A percentile compares a stretch with the other conserved stretches of the same genome.
These are phyloP conservation scores for Apogon talboti DNA, from an alignment of 2,797 vertebrate genomes.

Conservation along the genomic window DNA sequence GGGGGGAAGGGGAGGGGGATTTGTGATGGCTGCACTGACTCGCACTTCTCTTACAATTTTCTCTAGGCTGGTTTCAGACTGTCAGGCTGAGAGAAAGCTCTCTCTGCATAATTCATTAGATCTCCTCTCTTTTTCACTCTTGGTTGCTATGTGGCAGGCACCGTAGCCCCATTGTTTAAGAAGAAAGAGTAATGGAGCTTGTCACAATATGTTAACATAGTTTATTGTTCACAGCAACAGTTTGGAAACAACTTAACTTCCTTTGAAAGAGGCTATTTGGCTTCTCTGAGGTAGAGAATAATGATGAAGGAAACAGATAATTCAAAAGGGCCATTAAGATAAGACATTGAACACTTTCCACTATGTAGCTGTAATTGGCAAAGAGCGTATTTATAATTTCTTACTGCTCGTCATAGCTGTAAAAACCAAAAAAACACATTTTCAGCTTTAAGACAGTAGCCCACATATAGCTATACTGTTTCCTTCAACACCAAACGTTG, in stretches of 20 bases:
- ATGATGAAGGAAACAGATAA: slow-evolving; percentile 40
- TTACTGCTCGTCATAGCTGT: slow-evolving; percentile 27
- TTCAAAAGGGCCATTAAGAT: slow-evolving; percentile 34
- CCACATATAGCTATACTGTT: slow-evolving; percentile 24
- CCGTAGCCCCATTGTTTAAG: slow-evolving; percentile 70
- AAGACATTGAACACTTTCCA: slow-evolving; percentile 32
- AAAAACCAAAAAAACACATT: slow-evolving; percentile 17
- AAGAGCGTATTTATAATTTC: slow-evolving; percentile 33
- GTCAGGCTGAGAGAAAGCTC: slow-evolving; percentile 78
- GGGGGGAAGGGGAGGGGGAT: slow-evolving; percentile 71
- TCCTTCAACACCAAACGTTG: slow-evolving; percentile 40
- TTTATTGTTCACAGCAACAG: slow-evolving; percentile 74
- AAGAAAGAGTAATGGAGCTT: slow-evolving; percentile 76
- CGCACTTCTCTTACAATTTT: slow-evolving; percentile 82
- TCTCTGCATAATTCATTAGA: slow-evolving; percentile 84
- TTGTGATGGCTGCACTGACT: slow-evolving; percentile 81
- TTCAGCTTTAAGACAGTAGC: slow-evolving; percentile 26
- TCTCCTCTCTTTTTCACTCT: slow-evolving; percentile 74
- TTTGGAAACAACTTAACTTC: slow-evolving; percentile 73
- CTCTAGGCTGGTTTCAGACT: slow-evolving; percentile 79
- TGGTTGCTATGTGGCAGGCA: slow-evolving; percentile 68
- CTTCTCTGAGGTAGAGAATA: slow-evolving; percentile 25
- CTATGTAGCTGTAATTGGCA: slow-evolving; percentile 33
- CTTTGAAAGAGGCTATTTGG: slow-evolving; percentile 45
- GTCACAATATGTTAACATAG: slow-evolving; percentile 77